Evolutionary conservation across 2,113 vertebrate species (phyloP).

Genomic region (Lanius ludovicianus): DNA sequence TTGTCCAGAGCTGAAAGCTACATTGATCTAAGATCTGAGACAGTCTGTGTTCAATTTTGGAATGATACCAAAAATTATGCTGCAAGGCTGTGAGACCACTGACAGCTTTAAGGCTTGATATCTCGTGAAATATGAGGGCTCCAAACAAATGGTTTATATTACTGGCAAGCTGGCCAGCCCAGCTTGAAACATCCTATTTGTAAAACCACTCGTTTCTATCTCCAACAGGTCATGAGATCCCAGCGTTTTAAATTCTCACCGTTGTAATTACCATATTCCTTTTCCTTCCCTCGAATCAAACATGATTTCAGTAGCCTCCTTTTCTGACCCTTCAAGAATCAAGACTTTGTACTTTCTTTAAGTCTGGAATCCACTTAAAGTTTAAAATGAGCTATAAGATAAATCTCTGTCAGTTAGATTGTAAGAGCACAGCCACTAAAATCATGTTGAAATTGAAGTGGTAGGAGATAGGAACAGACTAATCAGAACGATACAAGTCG

Average conservation of each 20-base stretch:
- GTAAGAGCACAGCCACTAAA: not conserved
- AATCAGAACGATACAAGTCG: constrained; percentile 18
- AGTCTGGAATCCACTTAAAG: constrained; percentile 53
- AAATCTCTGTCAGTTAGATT: constrained; percentile 36
- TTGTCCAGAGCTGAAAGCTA: constrained; percentile 38
- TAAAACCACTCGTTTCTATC: not conserved
- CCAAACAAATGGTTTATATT: constrained; percentile 38
- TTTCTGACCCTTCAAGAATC: constrained; percentile 38
- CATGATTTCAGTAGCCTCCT: not conserved
- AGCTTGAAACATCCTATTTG: constrained; percentile 6
- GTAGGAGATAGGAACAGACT: constrained; percentile 55
- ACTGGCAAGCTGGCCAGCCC: constrained; percentile 12
- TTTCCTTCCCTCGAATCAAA: constrained; percentile 17
- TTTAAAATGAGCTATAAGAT: constrained; percentile 49
- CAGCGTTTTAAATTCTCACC: not conserved
- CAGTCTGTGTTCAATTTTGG: constrained; percentile 23
- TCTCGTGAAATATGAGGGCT: constrained; percentile 17
- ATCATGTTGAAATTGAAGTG: constrained; percentile 47
- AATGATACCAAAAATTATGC: constrained; percentile 1
- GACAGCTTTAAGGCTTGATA: constrained; percentile 49
- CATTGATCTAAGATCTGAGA: constrained; percentile 51
- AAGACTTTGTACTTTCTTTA: constrained; percentile 26
- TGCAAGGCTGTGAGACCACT: constrained; percentile 11
- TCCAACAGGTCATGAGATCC: not conserved
- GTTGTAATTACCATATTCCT: constrained; percentile 16